Conservation (phyloP, 2,797 vertebrate species). For the Manis javanica region DNA sequence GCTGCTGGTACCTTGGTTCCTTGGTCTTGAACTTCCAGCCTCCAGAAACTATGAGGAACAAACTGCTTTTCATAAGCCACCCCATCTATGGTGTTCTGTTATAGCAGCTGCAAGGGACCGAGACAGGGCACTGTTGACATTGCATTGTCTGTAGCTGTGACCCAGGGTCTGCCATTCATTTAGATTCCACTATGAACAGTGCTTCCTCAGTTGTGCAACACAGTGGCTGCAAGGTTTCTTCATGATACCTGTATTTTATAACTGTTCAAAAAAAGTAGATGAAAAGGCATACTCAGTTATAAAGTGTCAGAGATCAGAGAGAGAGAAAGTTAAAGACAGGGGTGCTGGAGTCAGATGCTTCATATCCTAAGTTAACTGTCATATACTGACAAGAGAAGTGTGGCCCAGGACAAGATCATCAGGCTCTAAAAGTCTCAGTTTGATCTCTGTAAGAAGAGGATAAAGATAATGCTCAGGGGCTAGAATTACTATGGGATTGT, state of each 20-base stretch:
- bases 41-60: background rate
- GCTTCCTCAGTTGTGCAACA: background rate
- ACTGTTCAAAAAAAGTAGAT: background rate
- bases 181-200: background rate
- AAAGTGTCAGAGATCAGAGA: background rate
- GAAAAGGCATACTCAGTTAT: background rate
- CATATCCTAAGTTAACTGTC: background rate
- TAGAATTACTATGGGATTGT: background rate
- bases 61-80: background rate
- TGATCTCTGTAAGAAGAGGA: background rate
- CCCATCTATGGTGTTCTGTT: background rate
- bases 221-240: background rate
- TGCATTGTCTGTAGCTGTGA: background rate
- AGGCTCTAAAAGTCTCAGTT: background rate
- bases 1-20: background rate
- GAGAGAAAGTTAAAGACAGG: background rate
- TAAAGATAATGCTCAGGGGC: background rate
- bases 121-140: background rate
- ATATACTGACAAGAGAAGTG: background rate
- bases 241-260: background rate
- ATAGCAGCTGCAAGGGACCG: too few species aligned
- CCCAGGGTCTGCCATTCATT: background rate
- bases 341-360: background rate
- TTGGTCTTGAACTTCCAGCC: background rate
- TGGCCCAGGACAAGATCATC: background rate